Conservation (phyloP, 2,797 vertebrate genomes). For the Tenualosa ilisha region DNA sequence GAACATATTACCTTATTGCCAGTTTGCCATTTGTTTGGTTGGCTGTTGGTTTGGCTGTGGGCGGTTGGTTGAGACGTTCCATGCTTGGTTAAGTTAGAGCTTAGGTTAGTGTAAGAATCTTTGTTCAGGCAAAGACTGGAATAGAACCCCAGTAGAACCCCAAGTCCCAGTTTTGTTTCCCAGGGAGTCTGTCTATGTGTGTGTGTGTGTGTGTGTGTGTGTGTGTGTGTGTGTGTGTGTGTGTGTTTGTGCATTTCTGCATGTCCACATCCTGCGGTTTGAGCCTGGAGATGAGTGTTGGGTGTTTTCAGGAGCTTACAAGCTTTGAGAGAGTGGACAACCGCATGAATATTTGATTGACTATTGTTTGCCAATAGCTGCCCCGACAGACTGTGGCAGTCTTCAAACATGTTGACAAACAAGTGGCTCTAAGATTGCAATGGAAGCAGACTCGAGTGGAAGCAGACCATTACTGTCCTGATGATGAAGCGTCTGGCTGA, state of each 20-base stretch:
- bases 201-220: neutral
- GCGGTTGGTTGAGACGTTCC: no score
- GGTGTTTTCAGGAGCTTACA: neutral
- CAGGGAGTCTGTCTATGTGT: no score
- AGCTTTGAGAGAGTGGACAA: no score
- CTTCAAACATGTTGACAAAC: constrained; percentile 11
- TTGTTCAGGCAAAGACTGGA: neutral
- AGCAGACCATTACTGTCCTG: neutral
- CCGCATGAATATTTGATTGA: constrained; percentile 9
- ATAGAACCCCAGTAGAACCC: neutral
- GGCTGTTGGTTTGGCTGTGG: no score
- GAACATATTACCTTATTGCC: no score
- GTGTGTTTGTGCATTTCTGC: neutral
- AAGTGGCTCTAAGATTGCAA: neutral
- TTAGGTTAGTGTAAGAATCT: neutral
- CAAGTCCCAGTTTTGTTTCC: no score
- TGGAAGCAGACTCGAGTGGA: neutral
- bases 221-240: neutral
- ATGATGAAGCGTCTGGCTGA: neutral
- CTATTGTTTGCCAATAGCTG: neutral
- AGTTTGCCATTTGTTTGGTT: no score
- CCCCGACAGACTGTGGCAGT: neutral
- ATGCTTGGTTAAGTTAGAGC: no score
- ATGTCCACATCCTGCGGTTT: neutral
- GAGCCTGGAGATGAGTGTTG: neutral